These are phyloP conservation scores for Ascaphus truei DNA, from an alignment of 2,113 vertebrate species.

Conservation along the genomic window DNA sequence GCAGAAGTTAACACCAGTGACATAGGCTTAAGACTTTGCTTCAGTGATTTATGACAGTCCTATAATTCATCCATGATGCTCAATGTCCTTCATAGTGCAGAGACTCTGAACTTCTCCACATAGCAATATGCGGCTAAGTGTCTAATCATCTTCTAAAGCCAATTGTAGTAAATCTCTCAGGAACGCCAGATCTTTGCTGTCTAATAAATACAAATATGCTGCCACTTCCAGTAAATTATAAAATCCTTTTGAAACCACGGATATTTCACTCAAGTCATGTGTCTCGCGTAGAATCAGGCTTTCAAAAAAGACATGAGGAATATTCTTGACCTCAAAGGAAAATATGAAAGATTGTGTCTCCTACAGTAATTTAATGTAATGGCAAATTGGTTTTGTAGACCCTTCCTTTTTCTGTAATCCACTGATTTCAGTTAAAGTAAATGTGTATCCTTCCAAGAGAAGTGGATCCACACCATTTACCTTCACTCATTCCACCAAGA, in stretches of 20 bases:
- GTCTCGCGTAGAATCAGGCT: background rate
- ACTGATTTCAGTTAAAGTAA: no score
- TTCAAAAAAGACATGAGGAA: background rate
- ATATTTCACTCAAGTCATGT: background rate
- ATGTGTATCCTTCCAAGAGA: no score
- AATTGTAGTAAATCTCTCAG: conserved; percentile 1
- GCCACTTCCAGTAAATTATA: background rate
- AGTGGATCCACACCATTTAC: no score
- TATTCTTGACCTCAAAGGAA: background rate
- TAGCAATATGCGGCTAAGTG: conserved; percentile 4
- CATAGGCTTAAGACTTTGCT: conserved; percentile 11
- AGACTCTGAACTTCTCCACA: background rate
- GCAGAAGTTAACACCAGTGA: background rate
- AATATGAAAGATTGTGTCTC: background rate
- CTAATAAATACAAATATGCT: conserved; percentile 27
- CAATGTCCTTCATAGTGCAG: conserved; percentile 9
- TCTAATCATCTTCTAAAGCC: conserved; percentile 25
- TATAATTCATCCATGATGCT: conserved; percentile 20
- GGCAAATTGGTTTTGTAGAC: no score
- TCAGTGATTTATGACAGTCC: conserved; percentile 30
- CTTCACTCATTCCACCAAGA: no score
- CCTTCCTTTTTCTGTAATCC: no score
- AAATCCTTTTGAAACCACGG: background rate
- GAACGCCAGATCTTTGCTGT: background rate
- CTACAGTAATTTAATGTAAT: background rate